Evolutionary conservation across 2,113 vertebrate species (phyloP).

Genomic region (Prunella himalayana): DNA sequence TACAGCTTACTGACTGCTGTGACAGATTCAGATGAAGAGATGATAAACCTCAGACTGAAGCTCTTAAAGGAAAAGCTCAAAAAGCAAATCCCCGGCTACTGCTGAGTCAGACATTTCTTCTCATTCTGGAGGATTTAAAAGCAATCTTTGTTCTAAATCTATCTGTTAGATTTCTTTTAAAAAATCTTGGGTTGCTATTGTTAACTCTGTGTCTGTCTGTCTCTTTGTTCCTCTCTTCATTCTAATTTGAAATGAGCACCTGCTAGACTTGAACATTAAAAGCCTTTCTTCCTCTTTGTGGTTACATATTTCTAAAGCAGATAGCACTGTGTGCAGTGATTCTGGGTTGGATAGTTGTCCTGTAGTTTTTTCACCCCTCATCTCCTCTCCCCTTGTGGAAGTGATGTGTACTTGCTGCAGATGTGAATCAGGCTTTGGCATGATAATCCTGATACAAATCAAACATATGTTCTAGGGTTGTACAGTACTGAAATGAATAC

Average conservation of each 20-base stretch:
- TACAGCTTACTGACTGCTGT: neutral
- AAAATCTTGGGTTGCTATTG: neutral
- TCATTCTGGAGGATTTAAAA: neutral
- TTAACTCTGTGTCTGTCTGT: neutral
- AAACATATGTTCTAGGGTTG: neutral
- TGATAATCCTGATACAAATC: neutral
- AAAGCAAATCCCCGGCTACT: neutral
- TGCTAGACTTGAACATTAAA: neutral
- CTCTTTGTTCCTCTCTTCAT: neutral
- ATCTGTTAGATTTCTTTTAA: neutral
- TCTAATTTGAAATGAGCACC: neutral
- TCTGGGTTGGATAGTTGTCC: neutral
- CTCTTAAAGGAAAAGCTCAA: neutral
- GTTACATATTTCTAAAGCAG: neutral
- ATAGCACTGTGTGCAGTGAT: neutral
- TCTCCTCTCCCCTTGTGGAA: neutral
- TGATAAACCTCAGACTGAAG: neutral
- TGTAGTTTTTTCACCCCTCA: neutral
- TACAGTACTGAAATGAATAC: neutral
- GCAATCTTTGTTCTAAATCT: neutral
- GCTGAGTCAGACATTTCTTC: neutral
- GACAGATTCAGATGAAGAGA: neutral
- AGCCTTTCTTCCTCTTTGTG: neutral
- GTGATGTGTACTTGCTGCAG: neutral
- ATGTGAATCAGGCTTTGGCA: neutral